These are phyloP conservation scores for Marronus borbonicus DNA, from an alignment of 2,888 invertebrate genomes.

Conservation along the genomic window DNA sequence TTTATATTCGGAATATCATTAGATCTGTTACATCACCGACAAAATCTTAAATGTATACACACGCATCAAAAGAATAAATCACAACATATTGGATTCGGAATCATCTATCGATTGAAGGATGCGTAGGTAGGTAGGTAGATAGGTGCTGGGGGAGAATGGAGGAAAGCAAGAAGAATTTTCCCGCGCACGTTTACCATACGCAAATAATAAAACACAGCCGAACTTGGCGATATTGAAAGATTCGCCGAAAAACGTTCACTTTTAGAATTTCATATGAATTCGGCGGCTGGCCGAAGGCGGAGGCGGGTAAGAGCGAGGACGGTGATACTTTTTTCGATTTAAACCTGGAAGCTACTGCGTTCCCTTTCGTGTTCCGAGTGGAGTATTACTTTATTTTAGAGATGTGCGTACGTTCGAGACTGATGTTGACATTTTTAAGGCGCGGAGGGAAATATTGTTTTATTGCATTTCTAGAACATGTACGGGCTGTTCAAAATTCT, in stretches of 20 bases:
- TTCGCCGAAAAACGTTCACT: conserved; percentile 34
- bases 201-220: conserved; percentile 38
- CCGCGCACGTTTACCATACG: conserved; percentile 34
- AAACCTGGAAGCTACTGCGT: not conserved
- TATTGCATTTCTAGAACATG: no score
- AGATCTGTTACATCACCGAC: conserved; percentile 25
- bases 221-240: conserved; percentile 36
- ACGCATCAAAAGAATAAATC: conserved; percentile 38
- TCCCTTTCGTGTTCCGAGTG: not conserved
- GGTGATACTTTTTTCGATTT: not conserved
- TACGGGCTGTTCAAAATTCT: no score
- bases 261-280: conserved; percentile 33
- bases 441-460: no score
- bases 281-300: not conserved
- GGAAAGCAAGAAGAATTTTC: conserved; percentile 12
- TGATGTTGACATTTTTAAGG: not conserved
- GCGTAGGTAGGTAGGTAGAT: not conserved
- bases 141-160: not conserved
- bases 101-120: conserved; percentile 18
- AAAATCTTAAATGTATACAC: conserved; percentile 38
- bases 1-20: conserved; percentile 22
- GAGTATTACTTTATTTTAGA: not conserved
- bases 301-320: not conserved
- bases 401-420: not conserved
- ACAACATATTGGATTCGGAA: conserved; percentile 39